phyloP scores from a whole-genome alignment of 2,888 invertebrate species.

The Patella ulyssiponensis region DNA sequence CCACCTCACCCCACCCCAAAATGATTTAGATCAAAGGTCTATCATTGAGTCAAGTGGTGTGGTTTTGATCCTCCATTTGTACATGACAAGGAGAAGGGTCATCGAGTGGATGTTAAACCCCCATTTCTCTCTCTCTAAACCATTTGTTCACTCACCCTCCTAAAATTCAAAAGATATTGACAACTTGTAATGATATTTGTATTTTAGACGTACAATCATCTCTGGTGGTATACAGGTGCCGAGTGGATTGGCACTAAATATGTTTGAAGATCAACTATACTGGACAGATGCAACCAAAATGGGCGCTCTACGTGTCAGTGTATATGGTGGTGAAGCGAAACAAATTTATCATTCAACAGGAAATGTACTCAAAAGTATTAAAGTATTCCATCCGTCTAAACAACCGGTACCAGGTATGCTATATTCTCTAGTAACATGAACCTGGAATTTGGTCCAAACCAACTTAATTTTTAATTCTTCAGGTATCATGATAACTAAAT shows the following conservation, averaged over 20 bases:
- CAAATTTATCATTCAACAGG: slow-evolving; percentile 29
- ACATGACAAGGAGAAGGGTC: too few relatives aligned
- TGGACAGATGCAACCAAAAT: slow-evolving; percentile 87
- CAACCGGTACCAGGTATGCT: slow-evolving; percentile 29
- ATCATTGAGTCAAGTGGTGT: too few relatives aligned
- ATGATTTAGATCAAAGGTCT: too few relatives aligned
- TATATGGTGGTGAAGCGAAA: slow-evolving; percentile 38
- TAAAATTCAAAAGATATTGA: too few relatives aligned
- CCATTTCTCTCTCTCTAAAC: too few relatives aligned
- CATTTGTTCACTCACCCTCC: too few relatives aligned
- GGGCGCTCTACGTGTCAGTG: slow-evolving; percentile 55
- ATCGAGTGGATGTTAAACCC: too few relatives aligned
- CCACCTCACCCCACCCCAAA: too few relatives aligned
- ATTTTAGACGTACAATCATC: slow-evolving; percentile 58
- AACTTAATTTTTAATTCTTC: too few relatives aligned
- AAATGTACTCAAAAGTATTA: slow-evolving; percentile 32
- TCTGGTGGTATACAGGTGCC: slow-evolving; percentile 61
- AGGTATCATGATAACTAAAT: too few relatives aligned
- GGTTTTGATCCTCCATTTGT: too few relatives aligned
- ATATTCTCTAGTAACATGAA: background rate
- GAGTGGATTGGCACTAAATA: slow-evolving; percentile 77
- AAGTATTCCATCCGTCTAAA: slow-evolving; percentile 34
- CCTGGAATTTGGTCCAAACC: background rate
- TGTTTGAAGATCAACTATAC: slow-evolving; percentile 96
- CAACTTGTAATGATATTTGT: background rate